phyloP scores from a whole-genome alignment of 1,140 invertebrate genomes.

The Heliconius hermathena region DNA sequence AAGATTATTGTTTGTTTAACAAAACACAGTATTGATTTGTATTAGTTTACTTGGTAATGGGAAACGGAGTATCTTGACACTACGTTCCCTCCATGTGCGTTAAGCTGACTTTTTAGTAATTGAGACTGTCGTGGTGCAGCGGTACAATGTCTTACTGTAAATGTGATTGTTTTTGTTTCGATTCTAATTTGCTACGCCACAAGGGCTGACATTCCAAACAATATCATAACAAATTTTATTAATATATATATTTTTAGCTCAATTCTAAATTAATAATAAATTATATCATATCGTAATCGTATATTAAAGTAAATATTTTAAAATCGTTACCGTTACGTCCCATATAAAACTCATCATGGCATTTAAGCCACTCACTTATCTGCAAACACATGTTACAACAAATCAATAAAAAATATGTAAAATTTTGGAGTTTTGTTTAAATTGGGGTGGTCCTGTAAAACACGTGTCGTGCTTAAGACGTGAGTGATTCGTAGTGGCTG shows the following conservation, averaged over 20 bases:
- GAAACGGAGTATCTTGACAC: too few species aligned
- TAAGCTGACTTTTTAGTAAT: too few species aligned
- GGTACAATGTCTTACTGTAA: too few species aligned
- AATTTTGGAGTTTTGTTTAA: slow-evolving; percentile 37
- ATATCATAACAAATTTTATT: too few species aligned
- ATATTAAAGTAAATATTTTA: background rate
- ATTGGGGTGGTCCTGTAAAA: slow-evolving; percentile 26
- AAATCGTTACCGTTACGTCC: slow-evolving; percentile 47
- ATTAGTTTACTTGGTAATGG: too few species aligned
- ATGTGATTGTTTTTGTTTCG: too few species aligned
- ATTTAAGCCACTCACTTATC: slow-evolving; percentile 46
- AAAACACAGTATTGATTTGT: too few species aligned
- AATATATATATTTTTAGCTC: too few species aligned
- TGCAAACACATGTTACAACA: slow-evolving; percentile 66
- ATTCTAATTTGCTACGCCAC: too few species aligned
- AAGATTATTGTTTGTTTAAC: slow-evolving; percentile 33
- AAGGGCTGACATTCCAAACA: too few species aligned
- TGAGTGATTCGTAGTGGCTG: background rate
- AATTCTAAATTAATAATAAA: background rate
- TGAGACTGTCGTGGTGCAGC: too few species aligned
- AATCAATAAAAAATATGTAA: slow-evolving; percentile 60
- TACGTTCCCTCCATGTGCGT: too few species aligned
- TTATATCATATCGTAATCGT: background rate
- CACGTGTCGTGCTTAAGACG: slow-evolving; percentile 11
- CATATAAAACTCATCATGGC: slow-evolving; percentile 30